These are phyloP conservation scores for Platichthys flesus DNA, from an alignment of 2,113 vertebrate genomes.

Conservation along the genomic window DNA sequence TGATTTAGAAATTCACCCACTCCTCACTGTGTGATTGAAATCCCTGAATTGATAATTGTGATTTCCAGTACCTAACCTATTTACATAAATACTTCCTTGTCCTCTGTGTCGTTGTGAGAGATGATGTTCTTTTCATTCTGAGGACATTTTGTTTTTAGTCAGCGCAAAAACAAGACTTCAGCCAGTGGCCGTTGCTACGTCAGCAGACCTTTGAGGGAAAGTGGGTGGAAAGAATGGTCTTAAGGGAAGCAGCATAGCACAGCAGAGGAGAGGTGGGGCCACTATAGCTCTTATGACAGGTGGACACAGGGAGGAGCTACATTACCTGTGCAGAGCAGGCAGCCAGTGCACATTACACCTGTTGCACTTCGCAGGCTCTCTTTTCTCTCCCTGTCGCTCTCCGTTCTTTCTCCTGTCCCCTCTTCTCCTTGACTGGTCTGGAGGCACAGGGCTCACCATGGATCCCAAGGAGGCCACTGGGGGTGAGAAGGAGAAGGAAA, in stretches of 20 bases:
- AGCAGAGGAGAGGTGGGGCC: slow-evolving; percentile 67
- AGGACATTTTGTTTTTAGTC: not conserved
- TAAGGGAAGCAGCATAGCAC: slow-evolving; percentile 49
- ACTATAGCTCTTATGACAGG: slow-evolving; percentile 80
- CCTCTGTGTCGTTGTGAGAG: not conserved
- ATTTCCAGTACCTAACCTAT: not conserved
- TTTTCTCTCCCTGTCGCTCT: slow-evolving; percentile 26
- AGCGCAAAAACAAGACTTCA: not conserved
- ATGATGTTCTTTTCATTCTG: not conserved
- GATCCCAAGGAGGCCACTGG: slow-evolving; percentile 79
- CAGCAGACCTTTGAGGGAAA: not conserved
- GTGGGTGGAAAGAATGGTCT: slow-evolving; percentile 15
- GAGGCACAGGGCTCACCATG: slow-evolving; percentile 70
- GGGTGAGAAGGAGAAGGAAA: slow-evolving; percentile 75
- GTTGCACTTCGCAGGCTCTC: slow-evolving; percentile 78
- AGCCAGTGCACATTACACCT: slow-evolving; percentile 81
- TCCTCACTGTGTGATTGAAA: not conserved
- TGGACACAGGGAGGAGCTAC: slow-evolving; percentile 84
- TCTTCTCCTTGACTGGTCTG: slow-evolving; percentile 32
- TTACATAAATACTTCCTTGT: slow-evolving; percentile 25
- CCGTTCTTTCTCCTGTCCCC: slow-evolving; percentile 29
- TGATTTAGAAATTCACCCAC: not conserved
- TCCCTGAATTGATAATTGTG: not conserved
- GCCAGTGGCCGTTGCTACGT: not conserved
- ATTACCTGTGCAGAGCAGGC: slow-evolving; percentile 82